Base-by-base conservation (phyloP, 2,113 vertebrate genomes). In the Vidua macroura region DNA sequence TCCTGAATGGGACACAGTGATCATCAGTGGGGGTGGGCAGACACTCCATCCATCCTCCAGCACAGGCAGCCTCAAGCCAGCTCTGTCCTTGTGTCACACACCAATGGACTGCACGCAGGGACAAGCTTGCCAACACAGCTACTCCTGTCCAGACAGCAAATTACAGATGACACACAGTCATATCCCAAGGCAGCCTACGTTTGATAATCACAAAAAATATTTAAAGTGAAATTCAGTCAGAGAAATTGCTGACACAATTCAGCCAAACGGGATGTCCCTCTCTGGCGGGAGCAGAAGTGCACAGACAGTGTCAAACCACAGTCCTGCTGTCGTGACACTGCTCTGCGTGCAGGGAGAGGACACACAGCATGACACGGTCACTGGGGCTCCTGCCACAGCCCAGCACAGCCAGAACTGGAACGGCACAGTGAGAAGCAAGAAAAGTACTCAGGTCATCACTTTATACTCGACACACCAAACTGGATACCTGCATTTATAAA, bases 161-260 rank as follows among this genome's bases (percentile, higher is more conserved):
- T 14, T 48, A 60, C 23, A 52, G 53, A 35, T 0, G 1, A 66
- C n/a, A 39, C 1, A 6, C 60, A 55, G 69, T 30, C 13, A 1
- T 43, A 58, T 23, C 76, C 37, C 64, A 64, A 73, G 27, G 74
- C 82, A 86, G 23, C 39, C 48, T 77, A 35, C 2, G 19, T 35
- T 69, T 77, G 91, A 72, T 30, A 74, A 52, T 43, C 17, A 5
- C 15, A 62, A 49, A 31, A 87, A 90, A 75, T 16, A 76, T 30
- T 46, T 56, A 5, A 70, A 53, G 53, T 56, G 16, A 75, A 88
- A 84, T 35, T 88, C 75, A 74, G 51, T 46, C 51, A 58, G 52
- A 51, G 25, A 87, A 77, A 69, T 22, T 86, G 83, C 85, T 93
- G 82, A 86, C 60, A 53, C 37, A 30, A 23, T 37, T 77, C 90